Evolutionary conservation across 2,797 vertebrate species (phyloP).

Genomic region (Poecilia wingei): DNA sequence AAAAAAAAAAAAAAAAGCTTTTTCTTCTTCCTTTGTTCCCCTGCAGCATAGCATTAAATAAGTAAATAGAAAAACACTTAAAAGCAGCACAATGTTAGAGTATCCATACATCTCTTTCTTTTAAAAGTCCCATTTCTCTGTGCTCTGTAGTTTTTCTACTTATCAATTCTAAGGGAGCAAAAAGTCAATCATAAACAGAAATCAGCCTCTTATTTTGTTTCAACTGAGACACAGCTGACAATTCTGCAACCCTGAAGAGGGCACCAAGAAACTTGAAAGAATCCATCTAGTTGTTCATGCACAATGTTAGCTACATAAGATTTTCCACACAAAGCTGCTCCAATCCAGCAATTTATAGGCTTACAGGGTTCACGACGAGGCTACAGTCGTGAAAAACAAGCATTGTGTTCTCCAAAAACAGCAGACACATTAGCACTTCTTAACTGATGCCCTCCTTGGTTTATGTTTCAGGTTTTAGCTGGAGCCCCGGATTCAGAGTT

Average conservation of each 20-base stretch:
- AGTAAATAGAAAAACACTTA: slow-evolving; percentile 74
- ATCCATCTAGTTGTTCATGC: slow-evolving; percentile 77
- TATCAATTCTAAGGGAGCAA: slow-evolving; percentile 48
- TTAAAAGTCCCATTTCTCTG: slow-evolving; percentile 42
- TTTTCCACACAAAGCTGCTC: slow-evolving; percentile 65
- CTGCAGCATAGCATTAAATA: slow-evolving; percentile 73
- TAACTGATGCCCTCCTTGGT: slow-evolving; percentile 29
- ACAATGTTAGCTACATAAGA: slow-evolving; percentile 74
- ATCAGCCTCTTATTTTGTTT: slow-evolving; percentile 59
- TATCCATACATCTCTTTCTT: slow-evolving; percentile 63
- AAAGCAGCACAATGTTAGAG: slow-evolving; percentile 59
- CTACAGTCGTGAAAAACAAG: slow-evolving; percentile 45
- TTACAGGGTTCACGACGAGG: slow-evolving; percentile 59
- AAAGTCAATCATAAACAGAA: slow-evolving; percentile 66
- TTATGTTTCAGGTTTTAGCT: slow-evolving; percentile 48
- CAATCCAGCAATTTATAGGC: slow-evolving; percentile 59
- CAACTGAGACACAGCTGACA: slow-evolving; percentile 64
- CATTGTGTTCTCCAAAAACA: slow-evolving; percentile 37
- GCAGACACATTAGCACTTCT: slow-evolving; percentile 43
- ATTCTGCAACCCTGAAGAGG: slow-evolving; percentile 68
- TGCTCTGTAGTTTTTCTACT: slow-evolving; percentile 62
- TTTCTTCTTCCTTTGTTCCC: slow-evolving; percentile 55
- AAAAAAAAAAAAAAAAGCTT: slow-evolving; percentile 42
- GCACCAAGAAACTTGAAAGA: slow-evolving; percentile 59
- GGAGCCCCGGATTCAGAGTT: slow-evolving; percentile 51